Percentiles rank a stretch among this genome's conserved stretches.
Evolutionary conservation across 2,888 invertebrate genomes (phyloP).

Genomic region (Nemoura dubitans): DNA sequence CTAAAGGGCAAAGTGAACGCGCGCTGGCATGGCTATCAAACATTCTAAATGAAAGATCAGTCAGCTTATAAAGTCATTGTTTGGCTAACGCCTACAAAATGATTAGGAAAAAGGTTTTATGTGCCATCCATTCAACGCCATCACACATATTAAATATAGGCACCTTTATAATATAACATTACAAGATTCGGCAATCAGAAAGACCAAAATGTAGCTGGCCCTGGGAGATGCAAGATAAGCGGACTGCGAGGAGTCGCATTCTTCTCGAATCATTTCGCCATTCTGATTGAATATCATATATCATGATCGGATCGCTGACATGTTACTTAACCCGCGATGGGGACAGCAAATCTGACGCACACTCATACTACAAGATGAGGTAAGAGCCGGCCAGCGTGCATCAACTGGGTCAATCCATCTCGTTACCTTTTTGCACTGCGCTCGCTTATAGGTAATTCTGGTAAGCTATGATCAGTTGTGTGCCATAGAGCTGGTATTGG

Average conservation of each 20-base stretch:
- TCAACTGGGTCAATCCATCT: constrained; percentile 32
- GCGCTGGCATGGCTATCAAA: background rate
- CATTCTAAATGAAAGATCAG: background rate
- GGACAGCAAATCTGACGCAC: background rate
- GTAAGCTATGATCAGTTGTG: background rate
- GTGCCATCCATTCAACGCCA: background rate
- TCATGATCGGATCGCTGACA: constrained; percentile 7
- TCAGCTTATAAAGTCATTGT: constrained; percentile 4
- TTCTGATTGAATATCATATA: background rate
- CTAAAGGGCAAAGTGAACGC: background rate
- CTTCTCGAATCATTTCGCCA: constrained; percentile 12
- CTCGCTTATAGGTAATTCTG: background rate
- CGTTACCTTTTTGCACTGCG: constrained; percentile 20
- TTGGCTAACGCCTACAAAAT: background rate
- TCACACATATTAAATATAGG: background rate
- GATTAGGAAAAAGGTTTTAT: background rate
- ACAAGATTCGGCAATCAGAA: constrained; percentile 7
- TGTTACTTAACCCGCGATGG: background rate
- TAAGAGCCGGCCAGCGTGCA: background rate
- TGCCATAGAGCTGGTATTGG: background rate
- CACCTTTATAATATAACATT: background rate
- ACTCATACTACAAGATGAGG: background rate
- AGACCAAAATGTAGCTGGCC: background rate
- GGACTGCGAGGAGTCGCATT: background rate
- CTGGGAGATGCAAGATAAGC: constrained; percentile 4